Evolutionary conservation across 2,888 invertebrate genomes (phyloP).

Genomic region (Zelleria hepariella): DNA sequence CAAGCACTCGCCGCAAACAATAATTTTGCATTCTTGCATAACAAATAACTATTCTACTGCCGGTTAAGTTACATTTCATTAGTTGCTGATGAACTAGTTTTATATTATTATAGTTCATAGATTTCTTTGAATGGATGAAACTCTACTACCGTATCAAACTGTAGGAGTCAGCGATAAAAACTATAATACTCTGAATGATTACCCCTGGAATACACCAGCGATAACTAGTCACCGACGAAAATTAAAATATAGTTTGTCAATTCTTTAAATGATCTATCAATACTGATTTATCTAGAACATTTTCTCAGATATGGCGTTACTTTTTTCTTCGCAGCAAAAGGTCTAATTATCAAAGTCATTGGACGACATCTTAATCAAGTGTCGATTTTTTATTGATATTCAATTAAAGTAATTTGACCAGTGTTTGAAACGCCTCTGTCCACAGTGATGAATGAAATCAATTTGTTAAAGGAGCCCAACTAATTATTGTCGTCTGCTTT

Average conservation of each 20-base stretch:
- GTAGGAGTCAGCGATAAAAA: slow-evolving; percentile 60
- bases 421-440: slow-evolving; percentile 29
- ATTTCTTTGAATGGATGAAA: too few species aligned
- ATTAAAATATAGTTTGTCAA: neutral
- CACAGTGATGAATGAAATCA: slow-evolving; percentile 39
- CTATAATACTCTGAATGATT: slow-evolving; percentile 65
- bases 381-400: slow-evolving; percentile 46
- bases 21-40: too few species aligned
- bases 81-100: too few species aligned
- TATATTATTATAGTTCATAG: too few species aligned
- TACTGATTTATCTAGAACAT: slow-evolving; percentile 8
- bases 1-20: too few species aligned
- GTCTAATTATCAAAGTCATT: slow-evolving; percentile 41
- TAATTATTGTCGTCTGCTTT: slow-evolving; percentile 21
- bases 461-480: slow-evolving; percentile 29
- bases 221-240: neutral
- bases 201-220: neutral
- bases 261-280: slow-evolving; percentile 7
- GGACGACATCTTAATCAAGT: slow-evolving; percentile 47
- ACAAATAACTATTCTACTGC: too few species aligned
- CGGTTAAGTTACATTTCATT: too few species aligned
- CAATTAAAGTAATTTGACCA: slow-evolving; percentile 55
- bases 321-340: slow-evolving; percentile 18
- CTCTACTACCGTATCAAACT: slow-evolving; percentile 55
- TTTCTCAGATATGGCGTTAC: neutral